Percentiles rank a stretch among this genome's conserved stretches.
Conservation (phyloP, 2,888 invertebrate genomes). For the Lasioglossum malachurum region DNA sequence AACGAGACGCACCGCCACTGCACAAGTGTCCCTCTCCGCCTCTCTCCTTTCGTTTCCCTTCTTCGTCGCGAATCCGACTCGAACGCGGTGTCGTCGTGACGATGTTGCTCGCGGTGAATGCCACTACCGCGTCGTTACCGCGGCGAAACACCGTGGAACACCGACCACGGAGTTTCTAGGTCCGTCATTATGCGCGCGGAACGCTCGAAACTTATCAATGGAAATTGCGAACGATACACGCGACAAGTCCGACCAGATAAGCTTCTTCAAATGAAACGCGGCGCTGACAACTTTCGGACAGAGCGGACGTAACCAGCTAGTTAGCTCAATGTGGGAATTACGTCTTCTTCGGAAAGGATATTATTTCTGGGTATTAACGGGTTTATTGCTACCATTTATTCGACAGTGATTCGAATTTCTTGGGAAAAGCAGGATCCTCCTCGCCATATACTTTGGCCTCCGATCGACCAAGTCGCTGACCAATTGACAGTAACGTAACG, state of each 20-base stretch:
- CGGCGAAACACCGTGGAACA: conserved; percentile 35
- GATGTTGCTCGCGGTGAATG: conserved; percentile 26
- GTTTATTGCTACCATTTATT: background rate
- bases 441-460: background rate
- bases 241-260: conserved; percentile 24
- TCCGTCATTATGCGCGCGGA: conserved; percentile 19
- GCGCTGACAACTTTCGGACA: background rate
- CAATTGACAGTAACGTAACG: background rate
- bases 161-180: conserved; percentile 32
- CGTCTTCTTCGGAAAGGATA: background rate
- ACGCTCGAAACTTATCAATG: conserved; percentile 40
- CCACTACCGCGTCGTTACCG: conserved; percentile 29
- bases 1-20: conserved; percentile 9
- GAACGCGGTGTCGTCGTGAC: conserved; percentile 25
- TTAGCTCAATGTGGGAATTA: no score
- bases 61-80: background rate
- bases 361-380: background rate
- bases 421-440: no score
- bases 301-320: background rate
- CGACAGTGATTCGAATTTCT: background rate
- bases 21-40: conserved; percentile 8
- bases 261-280: conserved; percentile 15
- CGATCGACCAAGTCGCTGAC: no score
- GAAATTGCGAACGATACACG: conserved; percentile 30
- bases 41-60: background rate